Evolutionary conservation across 2,888 invertebrate genomes (phyloP).

Genomic region (Scaptomyza cyrtandrae): DNA sequence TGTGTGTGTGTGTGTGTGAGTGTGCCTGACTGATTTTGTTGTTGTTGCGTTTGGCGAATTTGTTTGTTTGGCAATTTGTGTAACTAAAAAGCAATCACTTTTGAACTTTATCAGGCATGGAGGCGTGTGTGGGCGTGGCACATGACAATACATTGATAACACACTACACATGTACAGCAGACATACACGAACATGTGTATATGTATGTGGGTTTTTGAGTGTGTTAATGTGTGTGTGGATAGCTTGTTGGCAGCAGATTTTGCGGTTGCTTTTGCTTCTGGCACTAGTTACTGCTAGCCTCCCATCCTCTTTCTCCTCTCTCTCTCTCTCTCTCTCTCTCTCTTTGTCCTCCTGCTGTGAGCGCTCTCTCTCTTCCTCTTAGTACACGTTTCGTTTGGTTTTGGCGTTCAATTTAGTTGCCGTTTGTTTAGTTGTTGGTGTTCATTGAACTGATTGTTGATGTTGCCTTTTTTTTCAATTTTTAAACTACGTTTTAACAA

Average conservation of each 20-base stretch:
- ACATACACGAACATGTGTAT: constrained; percentile 1
- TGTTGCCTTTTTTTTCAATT: constrained; percentile 54
- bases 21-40: constrained; percentile 20
- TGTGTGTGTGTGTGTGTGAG: constrained; percentile 14
- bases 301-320: not conserved
- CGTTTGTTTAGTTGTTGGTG: constrained; percentile 26
- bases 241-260: constrained; percentile 60
- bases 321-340: not conserved
- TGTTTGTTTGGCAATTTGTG: constrained; percentile 79
- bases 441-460: constrained; percentile 11
- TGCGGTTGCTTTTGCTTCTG: constrained; percentile 49
- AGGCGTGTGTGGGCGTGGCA: constrained; percentile 41
- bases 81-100: constrained; percentile 77
- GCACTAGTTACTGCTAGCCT: constrained; percentile 47
- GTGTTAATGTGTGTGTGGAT: constrained; percentile 28
- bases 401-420: constrained; percentile 54
- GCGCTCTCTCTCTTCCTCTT: not conserved
- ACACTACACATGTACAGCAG: constrained; percentile 26
- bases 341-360: not conserved
- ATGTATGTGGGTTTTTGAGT: constrained; percentile 14
- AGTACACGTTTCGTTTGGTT: constrained; percentile 49
- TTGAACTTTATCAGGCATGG: constrained; percentile 67
- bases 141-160: constrained; percentile 56
- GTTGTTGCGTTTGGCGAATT: constrained; percentile 49
- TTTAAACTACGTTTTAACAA: constrained; percentile 71